Base-by-base conservation (phyloP, 2,113 vertebrate genomes). In the Tragelaphus imberbis region DNA sequence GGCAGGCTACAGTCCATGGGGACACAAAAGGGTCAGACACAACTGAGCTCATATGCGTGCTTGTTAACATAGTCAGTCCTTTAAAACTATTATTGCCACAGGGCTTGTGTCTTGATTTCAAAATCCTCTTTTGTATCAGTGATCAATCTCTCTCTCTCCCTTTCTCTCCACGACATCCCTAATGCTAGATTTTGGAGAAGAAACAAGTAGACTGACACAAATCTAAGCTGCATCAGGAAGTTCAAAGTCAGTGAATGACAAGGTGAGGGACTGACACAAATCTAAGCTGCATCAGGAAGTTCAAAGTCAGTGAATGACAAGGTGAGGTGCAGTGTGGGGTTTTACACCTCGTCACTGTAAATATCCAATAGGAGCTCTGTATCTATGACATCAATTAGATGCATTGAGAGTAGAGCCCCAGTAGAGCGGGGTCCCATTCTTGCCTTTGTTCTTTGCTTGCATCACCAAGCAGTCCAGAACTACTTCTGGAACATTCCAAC, bases 401-500 rank as follows among this genome's bases (percentile, higher is more conserved):
- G 2, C 27, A 6, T 3, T 7, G 9, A 53, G 40, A 1, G 0
- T 5, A 19, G 11, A 59, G 6, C n/a, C 40, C 53, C n/a, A n/a
- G n/a, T n/a, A n/a, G n/a, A n/a, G 58, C 7, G 4, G 17, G 11
- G 30, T 9, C 8, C 11, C 1, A 17, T 93, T n/a, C 33, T 17
- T 36, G 19, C 33, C 53, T 17, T 13, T 2, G 0, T 47, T 65
- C 49, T 96, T 79, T 33, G 7, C 53, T 95, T 63, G 16, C 6
- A 12, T 95, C 63, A 63, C 28, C 47, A 28, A 80, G 51, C 71
- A 55, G 77, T 90, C 58, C 47, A 55, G 51, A 92, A 95, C 49
- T 15, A 40, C 68, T 93, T 90, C 88, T 90, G 79, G 81, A 97
- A 85, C 61, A 44, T 86, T 82, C 95, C 77, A 53, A 4, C 58